Evolutionary conservation across 2,797 vertebrate species (phyloP).

Genomic region (Paratrypauchen microcephalus): DNA sequence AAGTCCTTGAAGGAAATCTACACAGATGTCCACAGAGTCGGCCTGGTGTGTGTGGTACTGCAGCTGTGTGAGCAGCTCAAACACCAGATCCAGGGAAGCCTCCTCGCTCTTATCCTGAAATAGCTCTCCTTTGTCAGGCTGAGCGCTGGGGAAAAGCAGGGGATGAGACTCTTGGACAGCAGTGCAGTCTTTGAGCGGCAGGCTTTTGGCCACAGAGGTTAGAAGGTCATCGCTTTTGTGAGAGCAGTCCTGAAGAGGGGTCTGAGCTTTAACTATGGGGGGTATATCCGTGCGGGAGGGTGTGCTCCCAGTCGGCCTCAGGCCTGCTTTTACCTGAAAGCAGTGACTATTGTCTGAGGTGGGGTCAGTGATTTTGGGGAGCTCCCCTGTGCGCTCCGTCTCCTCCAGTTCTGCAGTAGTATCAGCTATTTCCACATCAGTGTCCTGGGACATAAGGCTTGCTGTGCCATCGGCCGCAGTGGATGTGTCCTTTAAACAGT

Average conservation of each 20-base stretch:
- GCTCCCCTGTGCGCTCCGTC: slow-evolving; percentile 58
- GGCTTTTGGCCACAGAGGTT: slow-evolving; percentile 77
- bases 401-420: slow-evolving; percentile 74
- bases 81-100: slow-evolving; percentile 94
- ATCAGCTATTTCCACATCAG: slow-evolving; percentile 73
- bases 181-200: slow-evolving; percentile 76
- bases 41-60: slow-evolving; percentile 97
- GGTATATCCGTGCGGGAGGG: slow-evolving; percentile 59
- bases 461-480: slow-evolving; percentile 40
- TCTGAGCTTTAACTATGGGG: slow-evolving; percentile 59
- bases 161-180: slow-evolving; percentile 44
- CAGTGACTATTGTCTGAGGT: slow-evolving; percentile 58
- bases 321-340: slow-evolving; percentile 66
- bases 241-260: slow-evolving; percentile 78
- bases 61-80: slow-evolving; percentile 95
- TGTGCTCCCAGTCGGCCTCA: slow-evolving; percentile 62
- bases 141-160: slow-evolving; percentile 52
- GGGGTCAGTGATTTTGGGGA: slow-evolving; percentile 63
- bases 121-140: slow-evolving; percentile 79
- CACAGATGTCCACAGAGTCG: slow-evolving; percentile 91
- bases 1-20: slow-evolving; percentile 93
- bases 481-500: slow-evolving; percentile 79
- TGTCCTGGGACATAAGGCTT: slow-evolving; percentile 73
- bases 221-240: slow-evolving; percentile 84
- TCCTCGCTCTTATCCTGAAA: slow-evolving; percentile 98